Conservation (phyloP, 2,113 vertebrate species). For the Cervus canadensis region DNA sequence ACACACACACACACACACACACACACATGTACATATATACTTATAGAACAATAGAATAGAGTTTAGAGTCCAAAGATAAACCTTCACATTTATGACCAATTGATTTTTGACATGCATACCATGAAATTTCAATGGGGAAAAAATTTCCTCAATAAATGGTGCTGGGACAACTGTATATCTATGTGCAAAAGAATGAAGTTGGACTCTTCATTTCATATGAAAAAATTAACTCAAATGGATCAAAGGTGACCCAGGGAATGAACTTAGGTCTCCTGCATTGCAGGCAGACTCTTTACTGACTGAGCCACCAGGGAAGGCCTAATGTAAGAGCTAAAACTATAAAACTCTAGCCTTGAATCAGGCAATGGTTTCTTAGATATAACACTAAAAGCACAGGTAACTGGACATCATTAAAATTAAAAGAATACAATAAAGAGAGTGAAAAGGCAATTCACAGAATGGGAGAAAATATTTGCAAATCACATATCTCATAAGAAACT, state of each 20-base stretch:
- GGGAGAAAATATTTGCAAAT: background rate
- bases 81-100: background rate
- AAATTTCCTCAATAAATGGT: background rate
- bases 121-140: background rate
- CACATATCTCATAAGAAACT: background rate
- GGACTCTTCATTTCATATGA: background rate
- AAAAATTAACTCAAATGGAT: background rate
- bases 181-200: background rate
- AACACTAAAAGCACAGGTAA: background rate
- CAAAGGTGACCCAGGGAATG: background rate
- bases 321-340: background rate
- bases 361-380: background rate
- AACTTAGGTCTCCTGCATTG: background rate
- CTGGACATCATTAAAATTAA: background rate
- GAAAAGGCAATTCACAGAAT: background rate
- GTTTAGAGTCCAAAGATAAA: background rate
- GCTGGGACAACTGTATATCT: background rate
- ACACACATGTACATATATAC: background rate
- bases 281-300: background rate
- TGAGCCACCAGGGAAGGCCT: background rate
- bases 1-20: background rate
- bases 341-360: background rate
- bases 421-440: background rate
- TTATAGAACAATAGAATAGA: background rate
- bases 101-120: background rate